A percentile compares a stretch with the other conserved stretches of the same genome.
These are phyloP conservation scores for Palythoa caribaeorum DNA, from an alignment of 92 coral and sea anemone genomes.

Conservation along the genomic window DNA sequence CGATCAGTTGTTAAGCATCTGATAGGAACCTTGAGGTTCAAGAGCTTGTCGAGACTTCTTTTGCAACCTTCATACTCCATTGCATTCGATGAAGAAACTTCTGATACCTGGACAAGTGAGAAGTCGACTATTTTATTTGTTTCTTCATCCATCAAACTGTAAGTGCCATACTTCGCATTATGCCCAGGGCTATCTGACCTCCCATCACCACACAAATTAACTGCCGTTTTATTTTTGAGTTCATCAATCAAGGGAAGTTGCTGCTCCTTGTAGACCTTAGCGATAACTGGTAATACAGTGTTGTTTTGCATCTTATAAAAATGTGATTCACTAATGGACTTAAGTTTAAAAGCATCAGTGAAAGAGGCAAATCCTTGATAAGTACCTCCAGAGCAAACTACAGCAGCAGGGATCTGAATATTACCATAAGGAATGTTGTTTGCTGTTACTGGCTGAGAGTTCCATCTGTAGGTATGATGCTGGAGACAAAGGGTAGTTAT, in stretches of 20 bases:
- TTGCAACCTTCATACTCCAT: slow-evolving; percentile 54
- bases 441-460: slow-evolving; percentile 24
- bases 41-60: slow-evolving; percentile 21
- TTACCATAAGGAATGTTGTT: slow-evolving; percentile 24
- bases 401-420: slow-evolving; percentile 29
- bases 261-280: slow-evolving; percentile 24
- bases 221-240: slow-evolving; percentile 24
- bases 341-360: slow-evolving; percentile 16
- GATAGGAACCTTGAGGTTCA: neutral
- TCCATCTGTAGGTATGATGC: slow-evolving; percentile 30
- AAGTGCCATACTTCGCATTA: slow-evolving; percentile 45
- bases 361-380: slow-evolving; percentile 32
- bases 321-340: neutral
- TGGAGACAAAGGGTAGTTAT: slow-evolving; percentile 35
- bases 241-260: neutral
- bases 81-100: slow-evolving; percentile 52
- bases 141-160: slow-evolving; percentile 44
- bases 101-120: slow-evolving; percentile 38
- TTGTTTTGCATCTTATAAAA: slow-evolving; percentile 53
- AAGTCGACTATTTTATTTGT: slow-evolving; percentile 32
- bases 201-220: slow-evolving; percentile 58
- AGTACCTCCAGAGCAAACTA: slow-evolving; percentile 37
- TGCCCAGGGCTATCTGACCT: slow-evolving; percentile 50
- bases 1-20: slow-evolving; percentile 23
- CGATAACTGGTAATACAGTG: slow-evolving; percentile 45